A percentile compares a stretch with the other conserved stretches of the same genome.
Conservation (phyloP, 2,888 invertebrate species). For the Julus scandinavius region DNA sequence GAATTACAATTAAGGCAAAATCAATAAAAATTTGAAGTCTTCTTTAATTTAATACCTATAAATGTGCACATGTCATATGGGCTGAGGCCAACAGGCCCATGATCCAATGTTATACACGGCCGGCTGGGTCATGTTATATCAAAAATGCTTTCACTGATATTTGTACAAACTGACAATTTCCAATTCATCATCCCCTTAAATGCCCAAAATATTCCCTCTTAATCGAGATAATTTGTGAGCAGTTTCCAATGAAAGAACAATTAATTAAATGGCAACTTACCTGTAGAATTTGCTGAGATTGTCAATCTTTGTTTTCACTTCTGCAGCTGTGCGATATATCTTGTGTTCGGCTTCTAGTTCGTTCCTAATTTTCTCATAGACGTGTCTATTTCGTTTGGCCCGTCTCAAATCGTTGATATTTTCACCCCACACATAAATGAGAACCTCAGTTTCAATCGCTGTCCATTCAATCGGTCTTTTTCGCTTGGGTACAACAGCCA, state of each 20-base stretch:
- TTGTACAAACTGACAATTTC: neutral
- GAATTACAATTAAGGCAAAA: no score
- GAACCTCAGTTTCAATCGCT: neutral
- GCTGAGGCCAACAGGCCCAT: no score
- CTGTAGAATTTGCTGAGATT: conserved; percentile 17
- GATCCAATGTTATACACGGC: no score
- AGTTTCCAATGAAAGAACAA: neutral
- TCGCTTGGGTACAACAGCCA: neutral
- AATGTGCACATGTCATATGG: no score
- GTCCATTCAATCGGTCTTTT: conserved; percentile 25
- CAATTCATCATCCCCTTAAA: neutral
- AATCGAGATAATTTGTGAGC: neutral
- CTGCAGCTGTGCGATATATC: neutral
- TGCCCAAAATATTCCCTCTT: neutral
- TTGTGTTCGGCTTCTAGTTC: neutral
- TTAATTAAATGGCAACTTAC: neutral
- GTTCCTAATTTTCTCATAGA: neutral
- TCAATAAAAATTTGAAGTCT: no score
- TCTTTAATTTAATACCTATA: no score
- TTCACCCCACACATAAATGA: neutral
- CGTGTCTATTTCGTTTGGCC: neutral
- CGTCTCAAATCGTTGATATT: neutral
- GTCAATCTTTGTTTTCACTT: conserved; percentile 18
- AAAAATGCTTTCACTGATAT: no score
- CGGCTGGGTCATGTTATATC: no score